Evolutionary conservation across 2,888 invertebrate species (phyloP).

Genomic region (Monochamus alternatus): DNA sequence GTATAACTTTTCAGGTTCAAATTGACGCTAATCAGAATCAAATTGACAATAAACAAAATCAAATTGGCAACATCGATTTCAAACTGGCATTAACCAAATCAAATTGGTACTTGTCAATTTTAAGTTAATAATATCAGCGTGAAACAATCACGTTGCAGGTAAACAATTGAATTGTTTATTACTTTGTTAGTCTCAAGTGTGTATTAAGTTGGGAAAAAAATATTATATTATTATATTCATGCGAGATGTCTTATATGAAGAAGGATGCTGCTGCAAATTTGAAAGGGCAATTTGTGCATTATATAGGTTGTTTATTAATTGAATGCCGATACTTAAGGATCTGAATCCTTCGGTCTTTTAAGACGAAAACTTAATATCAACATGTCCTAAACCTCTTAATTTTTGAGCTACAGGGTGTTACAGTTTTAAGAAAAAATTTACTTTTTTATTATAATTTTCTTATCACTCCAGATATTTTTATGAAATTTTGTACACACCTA

Average conservation of each 20-base stretch:
- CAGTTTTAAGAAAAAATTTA: too few relatives aligned
- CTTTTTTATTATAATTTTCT: too few relatives aligned
- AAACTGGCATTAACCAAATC: constrained; percentile 7
- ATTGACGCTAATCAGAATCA: neutral
- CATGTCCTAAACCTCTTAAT: too few relatives aligned
- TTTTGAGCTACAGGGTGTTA: too few relatives aligned
- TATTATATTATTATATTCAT: constrained; percentile 26
- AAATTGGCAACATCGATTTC: neutral
- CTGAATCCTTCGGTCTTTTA: too few relatives aligned
- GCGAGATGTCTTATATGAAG: constrained; percentile 21
- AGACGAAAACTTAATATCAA: too few relatives aligned
- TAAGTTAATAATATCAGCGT: neutral
- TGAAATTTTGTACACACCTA: too few relatives aligned
- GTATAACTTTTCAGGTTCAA: too few relatives aligned
- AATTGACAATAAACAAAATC: too few relatives aligned
- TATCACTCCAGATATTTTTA: too few relatives aligned
- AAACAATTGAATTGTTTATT: constrained; percentile 14
- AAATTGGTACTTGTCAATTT: neutral
- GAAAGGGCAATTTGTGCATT: constrained; percentile 19
- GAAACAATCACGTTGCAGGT: constrained; percentile 1
- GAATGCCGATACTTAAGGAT: too few relatives aligned
- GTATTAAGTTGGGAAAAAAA: neutral
- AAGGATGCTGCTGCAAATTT: constrained; percentile 2
- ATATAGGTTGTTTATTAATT: too few relatives aligned
- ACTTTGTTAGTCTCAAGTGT: constrained; percentile 5